These are phyloP conservation scores for Acleris cristana DNA, from an alignment of 2,888 invertebrate species.

Conservation along the genomic window DNA sequence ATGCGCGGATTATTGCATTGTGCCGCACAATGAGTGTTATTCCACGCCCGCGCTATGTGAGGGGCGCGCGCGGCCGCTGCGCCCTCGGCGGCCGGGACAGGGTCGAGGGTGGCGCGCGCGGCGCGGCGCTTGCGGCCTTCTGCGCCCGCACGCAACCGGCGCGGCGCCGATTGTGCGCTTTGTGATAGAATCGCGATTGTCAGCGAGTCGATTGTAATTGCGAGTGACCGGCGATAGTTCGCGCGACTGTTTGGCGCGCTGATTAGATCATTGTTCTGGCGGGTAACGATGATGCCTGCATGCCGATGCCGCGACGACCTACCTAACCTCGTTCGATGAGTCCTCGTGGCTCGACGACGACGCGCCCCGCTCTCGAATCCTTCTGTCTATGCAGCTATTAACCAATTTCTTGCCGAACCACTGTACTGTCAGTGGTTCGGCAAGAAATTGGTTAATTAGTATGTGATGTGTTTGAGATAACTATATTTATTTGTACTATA, in stretches of 20 bases:
- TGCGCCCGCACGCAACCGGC: conserved; percentile 59
- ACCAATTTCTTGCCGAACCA: too few relatives aligned
- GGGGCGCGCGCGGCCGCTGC: background rate
- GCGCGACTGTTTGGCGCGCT: conserved; percentile 40
- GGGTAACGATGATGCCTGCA: conserved; percentile 14
- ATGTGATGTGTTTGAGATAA: too few relatives aligned
- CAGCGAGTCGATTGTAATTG: conserved; percentile 83
- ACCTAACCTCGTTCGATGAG: too few relatives aligned
- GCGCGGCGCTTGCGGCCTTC: conserved; percentile 54
- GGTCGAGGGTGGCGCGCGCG: conserved; percentile 43
- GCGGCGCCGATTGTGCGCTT: conserved; percentile 80
- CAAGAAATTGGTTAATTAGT: too few relatives aligned
- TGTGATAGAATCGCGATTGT: conserved; percentile 83
- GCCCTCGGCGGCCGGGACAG: conserved; percentile 38
- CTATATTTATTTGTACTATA: too few relatives aligned
- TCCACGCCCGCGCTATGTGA: conserved; percentile 62
- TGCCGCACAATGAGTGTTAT: conserved; percentile 76
- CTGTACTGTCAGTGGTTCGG: too few relatives aligned
- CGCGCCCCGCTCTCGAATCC: too few relatives aligned
- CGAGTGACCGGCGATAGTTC: conserved; percentile 65
- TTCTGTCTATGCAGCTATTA: too few relatives aligned
- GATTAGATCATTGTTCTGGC: conserved; percentile 36
- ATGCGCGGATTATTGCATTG: conserved; percentile 84
- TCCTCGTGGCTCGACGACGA: too few relatives aligned
- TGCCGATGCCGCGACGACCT: background rate